Conservation (phyloP, 2,113 vertebrate species). For the Rhombomys opimus region DNA sequence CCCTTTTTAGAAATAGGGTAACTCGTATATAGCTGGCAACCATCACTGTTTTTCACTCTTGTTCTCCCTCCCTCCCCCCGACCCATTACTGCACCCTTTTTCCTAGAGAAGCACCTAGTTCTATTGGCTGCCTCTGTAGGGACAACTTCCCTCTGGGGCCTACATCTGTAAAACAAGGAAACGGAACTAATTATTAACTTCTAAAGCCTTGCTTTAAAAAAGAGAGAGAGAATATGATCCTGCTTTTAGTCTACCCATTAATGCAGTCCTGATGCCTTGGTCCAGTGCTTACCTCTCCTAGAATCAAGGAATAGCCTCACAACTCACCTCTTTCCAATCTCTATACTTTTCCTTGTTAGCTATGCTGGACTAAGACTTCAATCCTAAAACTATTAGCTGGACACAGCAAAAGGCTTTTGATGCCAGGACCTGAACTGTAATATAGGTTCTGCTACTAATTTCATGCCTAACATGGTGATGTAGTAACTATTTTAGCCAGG, state of each 20-base stretch:
- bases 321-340: background rate
- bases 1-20: constrained; percentile 19
- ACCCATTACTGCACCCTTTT: background rate
- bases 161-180: background rate
- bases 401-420: constrained; percentile 40
- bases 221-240: background rate
- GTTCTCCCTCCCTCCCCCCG: background rate
- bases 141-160: constrained; percentile 52
- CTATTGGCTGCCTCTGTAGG: background rate
- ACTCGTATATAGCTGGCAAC: background rate
- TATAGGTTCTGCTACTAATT: background rate
- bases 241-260: constrained; percentile 6
- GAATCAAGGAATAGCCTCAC: background rate
- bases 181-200: constrained; percentile 45
- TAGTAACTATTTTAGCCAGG: background rate
- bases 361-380: background rate
- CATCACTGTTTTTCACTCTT: constrained; percentile 1
- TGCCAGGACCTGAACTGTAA: constrained; percentile 23
- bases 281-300: background rate
- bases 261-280: background rate
- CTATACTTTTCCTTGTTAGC: background rate
- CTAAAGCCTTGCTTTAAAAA: constrained; percentile 46
- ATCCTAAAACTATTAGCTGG: background rate
- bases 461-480: background rate
- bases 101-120: background rate